Base-by-base conservation (phyloP, 1,140 invertebrate species). In the Anastatus disparis region DNA sequence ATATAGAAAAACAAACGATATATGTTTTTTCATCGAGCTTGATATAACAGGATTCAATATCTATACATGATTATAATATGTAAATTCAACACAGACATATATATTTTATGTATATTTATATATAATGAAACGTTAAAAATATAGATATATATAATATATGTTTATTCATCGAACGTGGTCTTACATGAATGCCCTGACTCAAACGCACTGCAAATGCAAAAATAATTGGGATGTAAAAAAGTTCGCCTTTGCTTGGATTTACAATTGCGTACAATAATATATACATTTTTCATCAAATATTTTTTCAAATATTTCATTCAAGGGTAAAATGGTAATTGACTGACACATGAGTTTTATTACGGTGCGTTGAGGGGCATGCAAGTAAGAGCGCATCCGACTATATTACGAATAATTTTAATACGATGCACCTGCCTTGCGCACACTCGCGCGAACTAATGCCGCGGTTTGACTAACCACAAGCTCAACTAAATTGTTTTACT, bases 381-480 rank as follows among this genome's bases (percentile, higher is more conserved):
- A 79, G 80, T 84, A 85, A 85, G 84, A 84, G 81, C 82, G 81
- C 82, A 83, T 80, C 80, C 81, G 81, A 85, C 52, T 70, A 50
- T 58, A n/a, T n/a, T n/a, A 48, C 42, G 50, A 70, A 52, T 64
- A 64, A 55, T 70, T 70, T 64, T 20, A 81, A 65, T 61, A n/a
- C n/a, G n/a, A n/a, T 59, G 68, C 78, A 80, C 75, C 75, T 79
- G 80, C 77, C 71, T 82, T 78, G 77, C 79, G 75, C 75, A 76
- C 79, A 75, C 76, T 76, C 77, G 67, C 56, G 31, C 68, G 58
- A n/a, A 71, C 63, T 74, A 68, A 66, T 44, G 20, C 64, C 59
- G 59, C 58, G 42, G 31, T 29, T 35, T 35, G n/a, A n/a, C n/a
- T n/a, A n/a, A n/a, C n/a, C n/a, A n/a, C n/a, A n/a, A n/a, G n/a